A percentile compares a stretch with the other conserved stretches of the same genome.
phyloP scores from a whole-genome alignment of 1,140 invertebrate species.

The Asobara japonica region DNA sequence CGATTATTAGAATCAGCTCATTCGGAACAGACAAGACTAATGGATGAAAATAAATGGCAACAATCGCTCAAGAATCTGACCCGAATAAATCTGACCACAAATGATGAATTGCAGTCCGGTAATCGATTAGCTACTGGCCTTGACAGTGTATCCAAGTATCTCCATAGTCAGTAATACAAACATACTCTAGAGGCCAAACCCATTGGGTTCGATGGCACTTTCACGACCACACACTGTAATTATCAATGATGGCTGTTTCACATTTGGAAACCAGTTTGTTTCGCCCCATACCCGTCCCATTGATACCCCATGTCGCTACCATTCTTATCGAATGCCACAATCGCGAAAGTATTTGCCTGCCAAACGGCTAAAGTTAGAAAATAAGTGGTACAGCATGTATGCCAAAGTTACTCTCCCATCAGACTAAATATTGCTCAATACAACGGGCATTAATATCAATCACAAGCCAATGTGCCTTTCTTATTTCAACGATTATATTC shows the following conservation, averaged over 20 bases:
- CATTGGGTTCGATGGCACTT: constrained; percentile 59
- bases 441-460: background rate
- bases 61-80: background rate
- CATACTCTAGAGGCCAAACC: constrained; percentile 7
- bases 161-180: background rate
- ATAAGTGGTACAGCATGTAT: background rate
- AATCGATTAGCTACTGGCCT: constrained; percentile 47
- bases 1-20: no score
- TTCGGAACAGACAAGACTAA: background rate
- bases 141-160: constrained; percentile 55
- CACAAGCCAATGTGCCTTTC: background rate
- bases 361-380: background rate
- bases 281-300: background rate
- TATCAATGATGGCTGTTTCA: constrained; percentile 6
- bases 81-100: constrained; percentile 20
- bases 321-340: background rate
- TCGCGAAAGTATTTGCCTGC: background rate
- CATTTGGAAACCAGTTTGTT: constrained; percentile 17
- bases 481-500: background rate
- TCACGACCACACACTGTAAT: constrained; percentile 44
- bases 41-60: background rate
- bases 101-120: constrained; percentile 30
- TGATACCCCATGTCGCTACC: background rate
- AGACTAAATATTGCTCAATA: background rate
- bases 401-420: background rate